Evolutionary conservation across 2,113 vertebrate species (phyloP), one percentile per base, ranked within the genome.

Genomic region (Daboia siamensis): DNA sequence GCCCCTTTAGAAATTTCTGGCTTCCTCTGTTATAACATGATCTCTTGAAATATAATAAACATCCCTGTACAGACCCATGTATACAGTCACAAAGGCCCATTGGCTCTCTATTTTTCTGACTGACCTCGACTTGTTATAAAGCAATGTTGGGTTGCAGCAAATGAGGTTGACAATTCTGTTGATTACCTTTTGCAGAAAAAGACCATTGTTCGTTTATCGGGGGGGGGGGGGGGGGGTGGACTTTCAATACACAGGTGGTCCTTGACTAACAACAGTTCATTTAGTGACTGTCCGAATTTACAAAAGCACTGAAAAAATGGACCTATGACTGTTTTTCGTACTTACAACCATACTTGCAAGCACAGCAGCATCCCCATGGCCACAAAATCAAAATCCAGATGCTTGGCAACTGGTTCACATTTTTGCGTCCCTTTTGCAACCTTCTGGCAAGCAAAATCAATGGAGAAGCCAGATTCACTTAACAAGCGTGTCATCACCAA

Each of bases 31-130:
- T 93, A 48, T 94, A 96, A 95, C 94, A 95, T 86, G 94, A 91
- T 90, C 93, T 96, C 94, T 96, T 97, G 97, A 98, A 95, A 90
- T 93, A 95, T 97, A 97, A 94, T 97, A 97, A 97, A 95, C 93
- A 94, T 96, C 94, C 93, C 93, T 94, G 95, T 95, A 94, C 95
- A 97, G 93, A 94, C 95, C 95, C 92, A 95, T 97, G 97, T 97
- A 97, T 96, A 96, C 64, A 95, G 95, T 94, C 95, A 98, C 97
- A 98, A 97, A 97, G 89, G 93, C 94, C 29, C 94, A 91, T 90
- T 96, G 96, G 93, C 92, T 51, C 85, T 95, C 95, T 96, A 95
- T 92, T 96, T 93, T 92, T 97, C 90, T 96, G 96, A 97, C 97
- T 97, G 97, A 96, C 90, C 94, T 92, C 57, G 92, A 91, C 95